phyloP scores from a whole-genome alignment of 1,140 invertebrate genomes.

The Drosophila gunungcola region DNA sequence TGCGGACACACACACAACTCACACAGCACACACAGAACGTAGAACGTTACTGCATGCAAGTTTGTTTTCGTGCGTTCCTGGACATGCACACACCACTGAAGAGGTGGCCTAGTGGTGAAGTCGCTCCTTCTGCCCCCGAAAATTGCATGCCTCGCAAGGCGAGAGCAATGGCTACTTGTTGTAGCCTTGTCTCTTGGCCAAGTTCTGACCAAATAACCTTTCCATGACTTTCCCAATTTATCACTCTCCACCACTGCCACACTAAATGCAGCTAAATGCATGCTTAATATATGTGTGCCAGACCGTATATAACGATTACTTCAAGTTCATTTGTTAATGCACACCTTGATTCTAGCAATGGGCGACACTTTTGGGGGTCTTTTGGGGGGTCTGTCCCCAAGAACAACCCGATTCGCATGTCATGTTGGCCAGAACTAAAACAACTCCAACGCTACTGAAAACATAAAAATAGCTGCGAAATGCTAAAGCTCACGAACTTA shows the following conservation, averaged over 20 bases:
- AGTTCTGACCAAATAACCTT: constrained; percentile 61
- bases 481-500: constrained; percentile 50
- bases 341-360: constrained; percentile 39
- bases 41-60: constrained; percentile 33
- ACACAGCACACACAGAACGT: no score
- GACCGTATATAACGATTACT: constrained; percentile 15
- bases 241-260: constrained; percentile 35
- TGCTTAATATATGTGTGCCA: constrained; percentile 9
- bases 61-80: constrained; percentile 59
- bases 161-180: constrained; percentile 32
- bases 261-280: constrained; percentile 50
- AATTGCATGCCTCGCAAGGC: constrained; percentile 53
- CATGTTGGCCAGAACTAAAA: constrained; percentile 39
- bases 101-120: constrained; percentile 2
- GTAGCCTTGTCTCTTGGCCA: constrained; percentile 62
- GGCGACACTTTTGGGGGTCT: constrained; percentile 37
- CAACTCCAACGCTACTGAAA: constrained; percentile 14
- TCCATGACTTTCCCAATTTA: constrained; percentile 68
- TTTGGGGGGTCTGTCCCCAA: constrained; percentile 21
- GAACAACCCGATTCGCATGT: constrained; percentile 36
- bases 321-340: constrained; percentile 65
- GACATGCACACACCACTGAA: constrained; percentile 47
- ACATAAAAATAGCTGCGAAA: constrained; percentile 50
- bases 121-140: constrained; percentile 19
- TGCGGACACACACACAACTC: constrained; percentile 35